Conservation (phyloP, 2,888 invertebrate species). For the Spilarctia lutea region DNA sequence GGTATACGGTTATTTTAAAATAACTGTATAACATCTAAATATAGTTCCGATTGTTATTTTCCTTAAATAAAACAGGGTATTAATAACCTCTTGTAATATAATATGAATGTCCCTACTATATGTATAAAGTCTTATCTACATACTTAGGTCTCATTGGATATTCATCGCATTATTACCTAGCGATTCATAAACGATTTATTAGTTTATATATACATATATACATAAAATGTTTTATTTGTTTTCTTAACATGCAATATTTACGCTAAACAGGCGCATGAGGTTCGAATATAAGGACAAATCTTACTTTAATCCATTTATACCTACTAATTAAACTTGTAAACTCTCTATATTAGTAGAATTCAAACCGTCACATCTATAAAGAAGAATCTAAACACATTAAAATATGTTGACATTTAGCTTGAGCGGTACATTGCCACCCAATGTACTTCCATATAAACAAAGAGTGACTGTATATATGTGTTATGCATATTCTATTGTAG, state of each 20-base stretch:
- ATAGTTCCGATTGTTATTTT: constrained; percentile 14
- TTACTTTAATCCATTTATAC: background rate
- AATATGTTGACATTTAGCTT: constrained; percentile 44
- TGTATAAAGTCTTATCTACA: background rate
- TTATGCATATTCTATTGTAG: constrained; percentile 51
- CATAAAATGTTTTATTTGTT: background rate
- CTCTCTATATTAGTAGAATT: background rate
- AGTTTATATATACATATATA: too few species aligned
- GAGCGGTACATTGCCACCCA: constrained; percentile 28
- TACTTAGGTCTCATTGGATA: background rate
- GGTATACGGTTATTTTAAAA: background rate
- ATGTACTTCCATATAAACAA: constrained; percentile 40
- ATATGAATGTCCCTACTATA: background rate
- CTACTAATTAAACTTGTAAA: background rate
- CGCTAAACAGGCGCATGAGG: background rate
- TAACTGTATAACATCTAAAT: background rate
- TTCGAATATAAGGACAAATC: background rate
- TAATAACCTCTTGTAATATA: constrained; percentile 4
- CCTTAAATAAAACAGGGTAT: constrained; percentile 13
- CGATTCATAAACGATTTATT: background rate
- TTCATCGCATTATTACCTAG: background rate
- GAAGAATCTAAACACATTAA: constrained; percentile 13
- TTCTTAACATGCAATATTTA: background rate
- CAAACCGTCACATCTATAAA: background rate
- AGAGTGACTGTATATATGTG: constrained; percentile 37